Base-by-base conservation (phyloP, 37 sponge, comb jelly and placozoan genomes). In the Beroe ovata region DNA sequence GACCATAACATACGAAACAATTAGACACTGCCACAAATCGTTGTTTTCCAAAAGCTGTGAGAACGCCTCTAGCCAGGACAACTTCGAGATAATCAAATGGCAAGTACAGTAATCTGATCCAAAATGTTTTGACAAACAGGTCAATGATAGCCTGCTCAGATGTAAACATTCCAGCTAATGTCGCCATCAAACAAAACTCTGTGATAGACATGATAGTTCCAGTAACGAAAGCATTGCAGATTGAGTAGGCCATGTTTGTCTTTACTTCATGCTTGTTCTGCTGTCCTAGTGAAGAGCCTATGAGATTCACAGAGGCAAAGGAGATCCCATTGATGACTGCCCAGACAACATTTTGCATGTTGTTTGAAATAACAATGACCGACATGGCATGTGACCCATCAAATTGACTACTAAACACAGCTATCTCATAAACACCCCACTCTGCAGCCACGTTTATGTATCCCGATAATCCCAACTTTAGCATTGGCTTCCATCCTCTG, bases 381-480 rank as follows among this genome's bases (percentile, higher is more conserved):
- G 69, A 66, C 32, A 66, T 25, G 1, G 69, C 30, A 33, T 4
- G 8, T 1, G 69, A 29, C 3, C 36, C 16, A 34, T 29, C 36
- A 18, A 66, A 66, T 33, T 66, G 69, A 18, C 69, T 66, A 37
- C 16, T 18, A 66, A 66, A 66, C 36, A 30, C 30, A 1, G 69
- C 25, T 32, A 66, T 66, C 16, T 66, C 69, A 66, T 18, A 66
- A 18, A 66, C 34, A 34, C 2, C 2, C 33, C 29, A 25, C 6
- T 66, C 69, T 8, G 36, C 36, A 32, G 30, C 25, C 32, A 25
- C 25, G 33, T 29, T 29, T 14, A 16, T 8, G 19, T 25, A 25
- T 66, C 69, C 69, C 36, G 36, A 66, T 14, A 66, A 30, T 4
- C 69, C 69, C 69, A 66, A 33, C 34, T 66, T 66, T 0, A 66